These are phyloP conservation scores for Ashinkailepas kermadecensis DNA, from an alignment of 2,888 invertebrate species.

Conservation along the genomic window DNA sequence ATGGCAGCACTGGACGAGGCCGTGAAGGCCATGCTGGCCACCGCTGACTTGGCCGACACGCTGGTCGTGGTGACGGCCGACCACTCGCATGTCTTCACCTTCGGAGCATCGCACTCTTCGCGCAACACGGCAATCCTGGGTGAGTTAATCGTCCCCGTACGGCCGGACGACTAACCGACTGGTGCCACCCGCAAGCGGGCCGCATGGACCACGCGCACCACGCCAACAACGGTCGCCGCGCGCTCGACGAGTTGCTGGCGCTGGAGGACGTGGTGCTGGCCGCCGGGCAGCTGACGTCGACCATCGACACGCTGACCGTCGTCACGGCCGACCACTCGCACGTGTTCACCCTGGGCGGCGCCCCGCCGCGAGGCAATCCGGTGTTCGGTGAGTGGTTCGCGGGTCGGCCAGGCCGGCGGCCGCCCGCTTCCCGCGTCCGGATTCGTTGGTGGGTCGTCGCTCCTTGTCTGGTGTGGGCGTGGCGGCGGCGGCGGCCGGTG, in stretches of 20 bases:
- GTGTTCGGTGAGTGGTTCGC: slow-evolving; percentile 54
- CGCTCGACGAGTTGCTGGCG: slow-evolving; percentile 60
- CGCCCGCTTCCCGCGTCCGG: too few relatives aligned
- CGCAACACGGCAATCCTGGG: neutral
- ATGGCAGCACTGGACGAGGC: slow-evolving; percentile 67
- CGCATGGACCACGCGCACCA: slow-evolving; percentile 74
- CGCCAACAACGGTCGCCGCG: slow-evolving; percentile 68
- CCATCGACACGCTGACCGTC: slow-evolving; percentile 54
- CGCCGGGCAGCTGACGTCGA: slow-evolving; percentile 60
- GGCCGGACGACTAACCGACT: neutral
- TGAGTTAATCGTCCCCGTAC: neutral
- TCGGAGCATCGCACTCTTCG: slow-evolving; percentile 51
- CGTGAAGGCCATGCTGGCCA: slow-evolving; percentile 57
- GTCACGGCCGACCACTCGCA: slow-evolving; percentile 74
- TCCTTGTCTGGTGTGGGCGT: too few relatives aligned
- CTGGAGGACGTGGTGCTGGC: slow-evolving; percentile 64
- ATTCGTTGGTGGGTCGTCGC: too few relatives aligned
- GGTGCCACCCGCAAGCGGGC: slow-evolving; percentile 53
- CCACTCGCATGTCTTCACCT: slow-evolving; percentile 69
- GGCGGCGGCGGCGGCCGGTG: too few relatives aligned
- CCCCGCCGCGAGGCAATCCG: slow-evolving; percentile 67
- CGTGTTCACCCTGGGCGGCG: slow-evolving; percentile 70
- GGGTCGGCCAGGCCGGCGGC: too few relatives aligned
- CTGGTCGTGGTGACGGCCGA: slow-evolving; percentile 67
- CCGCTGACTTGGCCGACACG: slow-evolving; percentile 54